Percentiles rank a stretch among this genome's conserved stretches.
Evolutionary conservation across 2,888 invertebrate species (phyloP).

Genomic region (Cosmorhoe ocellata): DNA sequence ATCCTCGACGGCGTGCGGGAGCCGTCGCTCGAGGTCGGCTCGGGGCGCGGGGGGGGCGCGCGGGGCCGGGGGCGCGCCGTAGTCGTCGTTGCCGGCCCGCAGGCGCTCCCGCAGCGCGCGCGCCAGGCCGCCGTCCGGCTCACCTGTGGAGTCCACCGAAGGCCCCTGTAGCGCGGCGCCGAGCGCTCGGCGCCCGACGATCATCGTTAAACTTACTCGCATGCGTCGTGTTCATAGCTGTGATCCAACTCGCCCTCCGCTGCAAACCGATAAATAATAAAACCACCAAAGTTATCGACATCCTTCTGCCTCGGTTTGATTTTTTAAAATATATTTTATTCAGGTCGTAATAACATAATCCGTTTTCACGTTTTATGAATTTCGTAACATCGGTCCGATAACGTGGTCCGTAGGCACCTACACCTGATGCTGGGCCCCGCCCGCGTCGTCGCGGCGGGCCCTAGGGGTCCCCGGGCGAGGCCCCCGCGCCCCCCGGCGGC

Average conservation of each 20-base stretch:
- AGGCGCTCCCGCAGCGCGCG: constrained; percentile 46
- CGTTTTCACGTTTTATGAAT: constrained; percentile 10
- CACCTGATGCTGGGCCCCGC: too few relatives aligned
- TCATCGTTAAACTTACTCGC: constrained; percentile 7
- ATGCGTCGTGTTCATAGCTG: neutral
- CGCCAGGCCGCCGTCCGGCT: constrained; percentile 36
- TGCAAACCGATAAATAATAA: constrained; percentile 10
- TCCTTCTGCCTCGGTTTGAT: neutral
- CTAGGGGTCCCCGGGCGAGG: too few relatives aligned
- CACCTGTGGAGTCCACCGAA: constrained; percentile 7
- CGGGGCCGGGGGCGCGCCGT: too few relatives aligned
- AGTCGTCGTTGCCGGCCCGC: constrained; percentile 57
- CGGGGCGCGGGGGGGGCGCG: too few relatives aligned
- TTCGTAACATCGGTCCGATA: neutral
- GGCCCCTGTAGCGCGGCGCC: too few relatives aligned
- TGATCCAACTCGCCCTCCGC: neutral
- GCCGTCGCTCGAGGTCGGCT: neutral
- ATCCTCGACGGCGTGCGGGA: neutral
- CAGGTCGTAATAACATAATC: constrained; percentile 7
- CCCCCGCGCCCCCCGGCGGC: too few relatives aligned
- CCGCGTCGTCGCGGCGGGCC: too few relatives aligned
- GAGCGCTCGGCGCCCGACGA: too few relatives aligned
- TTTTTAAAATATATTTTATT: constrained; percentile 4
- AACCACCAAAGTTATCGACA: constrained; percentile 11
- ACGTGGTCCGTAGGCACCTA: neutral